Evolutionary conservation across 2,797 vertebrate species (phyloP).

Genomic region (Falco biarmicus): DNA sequence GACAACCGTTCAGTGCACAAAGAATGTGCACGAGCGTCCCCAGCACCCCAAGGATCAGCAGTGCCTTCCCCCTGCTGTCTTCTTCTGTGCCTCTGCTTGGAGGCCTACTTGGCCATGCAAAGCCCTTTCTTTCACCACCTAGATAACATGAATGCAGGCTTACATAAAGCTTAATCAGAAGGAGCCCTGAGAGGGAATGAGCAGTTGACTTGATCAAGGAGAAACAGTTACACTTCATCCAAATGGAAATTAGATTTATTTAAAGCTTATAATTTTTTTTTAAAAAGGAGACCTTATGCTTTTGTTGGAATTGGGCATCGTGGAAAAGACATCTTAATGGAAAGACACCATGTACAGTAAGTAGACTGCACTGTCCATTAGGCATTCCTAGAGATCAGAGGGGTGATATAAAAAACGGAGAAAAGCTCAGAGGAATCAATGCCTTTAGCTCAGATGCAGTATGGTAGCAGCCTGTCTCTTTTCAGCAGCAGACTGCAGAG

Average conservation of each 20-base stretch:
- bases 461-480: background rate
- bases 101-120: rapidly evolving
- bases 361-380: background rate
- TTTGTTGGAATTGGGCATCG: background rate
- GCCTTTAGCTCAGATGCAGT: background rate
- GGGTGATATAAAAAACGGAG: background rate
- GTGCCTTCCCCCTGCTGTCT: background rate
- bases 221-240: background rate
- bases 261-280: background rate
- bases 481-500: background rate
- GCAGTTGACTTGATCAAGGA: background rate
- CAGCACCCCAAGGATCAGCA: background rate
- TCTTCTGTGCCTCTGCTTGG: background rate
- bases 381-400: background rate
- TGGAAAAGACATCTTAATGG: background rate
- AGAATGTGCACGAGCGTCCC: background rate
- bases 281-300: background rate
- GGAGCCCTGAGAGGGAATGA: background rate
- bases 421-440: background rate
- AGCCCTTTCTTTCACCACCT: background rate
- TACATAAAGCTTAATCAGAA: background rate
- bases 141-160: background rate
- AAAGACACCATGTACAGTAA: background rate
- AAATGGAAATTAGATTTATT: background rate
- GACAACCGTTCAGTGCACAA: background rate